phyloP scores from a whole-genome alignment of 2,888 invertebrate species.

The Ophioninae sp. region DNA sequence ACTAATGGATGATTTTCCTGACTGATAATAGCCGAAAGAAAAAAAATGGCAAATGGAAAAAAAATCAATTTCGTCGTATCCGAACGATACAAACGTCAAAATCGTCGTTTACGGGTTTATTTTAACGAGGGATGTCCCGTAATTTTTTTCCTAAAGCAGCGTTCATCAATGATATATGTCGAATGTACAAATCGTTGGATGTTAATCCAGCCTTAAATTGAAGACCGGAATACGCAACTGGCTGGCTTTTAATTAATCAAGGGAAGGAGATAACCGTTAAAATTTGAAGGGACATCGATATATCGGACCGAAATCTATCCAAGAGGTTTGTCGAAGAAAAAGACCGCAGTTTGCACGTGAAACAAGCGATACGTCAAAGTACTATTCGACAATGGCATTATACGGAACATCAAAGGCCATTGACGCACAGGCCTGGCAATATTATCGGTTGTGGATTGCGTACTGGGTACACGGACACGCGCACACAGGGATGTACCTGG shows the following conservation, averaged over 20 bases:
- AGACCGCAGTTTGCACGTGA: neutral
- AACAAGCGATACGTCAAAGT: conserved; percentile 3
- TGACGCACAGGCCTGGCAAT: conserved; percentile 27
- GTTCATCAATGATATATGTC: too few species aligned
- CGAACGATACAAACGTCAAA: too few species aligned
- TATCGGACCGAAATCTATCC: neutral
- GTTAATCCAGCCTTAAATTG: too few species aligned
- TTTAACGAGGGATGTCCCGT: too few species aligned
- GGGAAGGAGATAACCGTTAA: neutral
- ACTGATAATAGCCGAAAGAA: too few species aligned
- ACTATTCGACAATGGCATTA: conserved; percentile 7
- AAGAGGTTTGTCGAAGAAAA: neutral
- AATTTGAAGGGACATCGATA: neutral
- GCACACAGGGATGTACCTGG: conserved; percentile 13
- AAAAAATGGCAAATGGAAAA: too few species aligned
- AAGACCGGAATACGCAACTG: too few species aligned
- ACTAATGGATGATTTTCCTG: too few species aligned
- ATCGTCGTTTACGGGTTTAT: too few species aligned
- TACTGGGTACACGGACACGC: conserved; percentile 13
- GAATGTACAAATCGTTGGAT: too few species aligned
- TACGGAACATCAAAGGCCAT: conserved; percentile 2
- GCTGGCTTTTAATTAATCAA: neutral
- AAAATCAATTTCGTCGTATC: neutral
- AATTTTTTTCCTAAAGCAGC: too few species aligned
- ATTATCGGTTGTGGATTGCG: conserved; percentile 47